A percentile compares a stretch with the other conserved stretches of the same genome.
Evolutionary conservation across 1,140 invertebrate genomes (phyloP).

Genomic region (Conus betulinus): DNA sequence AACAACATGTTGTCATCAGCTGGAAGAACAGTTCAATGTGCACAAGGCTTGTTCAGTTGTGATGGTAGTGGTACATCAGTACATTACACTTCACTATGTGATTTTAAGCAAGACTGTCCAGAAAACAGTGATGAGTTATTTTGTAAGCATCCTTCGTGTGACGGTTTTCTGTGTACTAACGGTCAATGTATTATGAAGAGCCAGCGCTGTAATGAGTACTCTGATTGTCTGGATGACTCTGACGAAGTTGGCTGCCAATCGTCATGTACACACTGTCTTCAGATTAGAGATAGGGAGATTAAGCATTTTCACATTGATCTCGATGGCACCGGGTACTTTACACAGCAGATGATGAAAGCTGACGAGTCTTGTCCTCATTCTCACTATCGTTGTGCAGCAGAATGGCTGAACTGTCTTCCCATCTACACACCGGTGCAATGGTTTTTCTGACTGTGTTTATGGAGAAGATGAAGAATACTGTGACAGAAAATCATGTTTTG

Average conservation of each 20-base stretch:
- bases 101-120: background rate
- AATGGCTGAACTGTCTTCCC: slow-evolving; percentile 4
- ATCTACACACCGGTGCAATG: slow-evolving; percentile 36
- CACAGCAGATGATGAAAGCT: background rate
- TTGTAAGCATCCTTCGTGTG: background rate
- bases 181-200: background rate
- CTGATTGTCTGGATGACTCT: background rate
- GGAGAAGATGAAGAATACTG: slow-evolving; percentile 33
- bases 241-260: background rate
- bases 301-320: background rate
- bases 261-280: too few relatives aligned
- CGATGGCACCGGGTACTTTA: background rate
- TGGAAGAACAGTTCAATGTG: too few relatives aligned
- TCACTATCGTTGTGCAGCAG: background rate
- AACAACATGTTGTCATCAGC: too few relatives aligned
- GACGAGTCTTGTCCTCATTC: background rate
- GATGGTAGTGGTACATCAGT: background rate
- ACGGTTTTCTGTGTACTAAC: background rate
- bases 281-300: background rate
- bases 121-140: background rate
- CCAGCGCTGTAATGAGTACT: background rate
- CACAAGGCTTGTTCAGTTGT: background rate
- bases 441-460: slow-evolving; percentile 20
- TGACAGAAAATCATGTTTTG: background rate
- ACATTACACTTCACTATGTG: background rate